Evolutionary conservation across 1,140 invertebrate species (phyloP).

Genomic region (Pissodes strobi): DNA sequence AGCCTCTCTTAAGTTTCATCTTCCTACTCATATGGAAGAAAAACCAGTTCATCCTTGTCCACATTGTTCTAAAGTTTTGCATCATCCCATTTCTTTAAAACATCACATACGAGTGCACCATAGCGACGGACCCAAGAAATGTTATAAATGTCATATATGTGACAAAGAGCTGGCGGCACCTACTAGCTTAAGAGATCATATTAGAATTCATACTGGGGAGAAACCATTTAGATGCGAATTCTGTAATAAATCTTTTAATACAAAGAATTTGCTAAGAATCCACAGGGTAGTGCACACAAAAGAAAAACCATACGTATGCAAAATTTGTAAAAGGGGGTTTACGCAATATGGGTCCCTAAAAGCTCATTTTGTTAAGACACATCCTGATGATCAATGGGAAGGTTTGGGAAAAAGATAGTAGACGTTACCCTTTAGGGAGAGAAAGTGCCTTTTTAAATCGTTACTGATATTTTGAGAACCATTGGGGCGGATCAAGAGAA

Average conservation of each 20-base stretch:
- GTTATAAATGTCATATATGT: conserved; percentile 40
- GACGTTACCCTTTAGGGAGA: too few relatives aligned
- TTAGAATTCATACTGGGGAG: conserved; percentile 71
- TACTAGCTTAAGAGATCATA: conserved; percentile 56
- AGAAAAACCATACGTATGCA: conserved; percentile 52
- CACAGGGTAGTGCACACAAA: conserved; percentile 59
- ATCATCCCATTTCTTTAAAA: conserved; percentile 18
- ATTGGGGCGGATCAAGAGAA: too few relatives aligned
- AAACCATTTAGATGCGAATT: conserved; percentile 71
- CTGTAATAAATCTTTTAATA: conserved; percentile 63
- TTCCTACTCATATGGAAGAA: conserved; percentile 7
- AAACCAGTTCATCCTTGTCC: conserved; percentile 55
- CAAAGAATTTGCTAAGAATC: conserved; percentile 59
- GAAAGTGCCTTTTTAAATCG: too few relatives aligned
- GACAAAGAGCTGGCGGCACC: conserved; percentile 32
- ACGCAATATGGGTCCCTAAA: conserved; percentile 30
- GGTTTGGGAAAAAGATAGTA: conserved; percentile 53
- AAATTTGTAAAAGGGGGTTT: conserved; percentile 49
- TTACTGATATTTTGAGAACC: too few relatives aligned
- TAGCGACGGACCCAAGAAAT: conserved; percentile 21
- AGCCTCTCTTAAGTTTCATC: conserved; percentile 19
- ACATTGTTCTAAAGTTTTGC: conserved; percentile 64
- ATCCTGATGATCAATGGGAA: conserved; percentile 11
- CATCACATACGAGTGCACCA: conserved; percentile 49
- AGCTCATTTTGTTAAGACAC: conserved; percentile 15